phyloP scores from a whole-genome alignment of 2,113 vertebrate species.

The Pedetes capensis region DNA sequence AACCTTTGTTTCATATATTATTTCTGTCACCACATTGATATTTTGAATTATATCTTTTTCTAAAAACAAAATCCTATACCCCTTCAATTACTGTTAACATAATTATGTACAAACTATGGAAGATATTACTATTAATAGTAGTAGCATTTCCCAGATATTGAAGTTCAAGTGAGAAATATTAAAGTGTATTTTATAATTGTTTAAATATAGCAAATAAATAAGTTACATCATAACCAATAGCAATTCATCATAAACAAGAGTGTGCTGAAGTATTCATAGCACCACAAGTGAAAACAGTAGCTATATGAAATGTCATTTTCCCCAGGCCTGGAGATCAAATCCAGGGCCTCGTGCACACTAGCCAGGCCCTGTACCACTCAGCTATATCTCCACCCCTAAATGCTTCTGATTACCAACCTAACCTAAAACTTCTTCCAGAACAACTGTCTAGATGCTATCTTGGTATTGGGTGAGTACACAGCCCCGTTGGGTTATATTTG shows the following conservation, averaged over 20 bases:
- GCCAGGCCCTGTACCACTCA: background rate
- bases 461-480: background rate
- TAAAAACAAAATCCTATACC: background rate
- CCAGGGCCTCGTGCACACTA: background rate
- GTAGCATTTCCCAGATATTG: background rate
- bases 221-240: background rate
- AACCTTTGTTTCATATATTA: constrained; percentile 4
- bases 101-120: background rate
- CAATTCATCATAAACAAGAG: background rate
- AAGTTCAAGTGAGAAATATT: background rate
- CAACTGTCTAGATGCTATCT: background rate
- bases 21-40: background rate
- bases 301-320: background rate
- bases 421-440: background rate
- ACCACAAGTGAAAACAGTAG: background rate
- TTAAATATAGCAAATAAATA: background rate
- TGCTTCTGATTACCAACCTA: background rate
- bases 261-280: background rate
- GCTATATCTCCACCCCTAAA: background rate
- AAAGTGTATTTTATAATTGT: background rate
- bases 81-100: background rate
- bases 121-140: background rate
- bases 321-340: too few species aligned
- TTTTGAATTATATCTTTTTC: background rate
- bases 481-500: background rate